Evolutionary conservation across 1,140 invertebrate species (phyloP).

Genomic region (Drosophila orena): DNA sequence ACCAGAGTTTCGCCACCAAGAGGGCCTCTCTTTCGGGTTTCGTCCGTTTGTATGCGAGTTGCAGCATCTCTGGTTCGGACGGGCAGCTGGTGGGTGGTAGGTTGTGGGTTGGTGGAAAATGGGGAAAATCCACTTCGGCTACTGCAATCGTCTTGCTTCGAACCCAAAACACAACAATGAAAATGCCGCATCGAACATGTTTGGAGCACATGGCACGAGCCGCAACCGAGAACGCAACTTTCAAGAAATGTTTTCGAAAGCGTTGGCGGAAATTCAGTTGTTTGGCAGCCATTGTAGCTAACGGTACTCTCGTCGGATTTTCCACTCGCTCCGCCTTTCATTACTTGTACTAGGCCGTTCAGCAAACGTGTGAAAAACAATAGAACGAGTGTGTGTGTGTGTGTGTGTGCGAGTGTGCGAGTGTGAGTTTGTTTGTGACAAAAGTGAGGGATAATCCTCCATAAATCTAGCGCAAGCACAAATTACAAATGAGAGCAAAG

Average conservation of each 20-base stretch:
- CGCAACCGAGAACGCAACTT: slow-evolving; percentile 32
- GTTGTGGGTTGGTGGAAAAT: neutral
- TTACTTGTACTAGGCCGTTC: slow-evolving; percentile 18
- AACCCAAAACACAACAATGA: slow-evolving; percentile 77
- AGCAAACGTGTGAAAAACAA: slow-evolving; percentile 53
- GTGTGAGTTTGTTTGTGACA: slow-evolving; percentile 37
- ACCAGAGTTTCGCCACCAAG: slow-evolving; percentile 15
- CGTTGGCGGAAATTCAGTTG: slow-evolving; percentile 58
- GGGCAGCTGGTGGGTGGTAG: neutral
- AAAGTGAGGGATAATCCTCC: slow-evolving; percentile 33
- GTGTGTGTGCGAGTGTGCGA: slow-evolving; percentile 17
- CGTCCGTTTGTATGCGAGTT: slow-evolving; percentile 53
- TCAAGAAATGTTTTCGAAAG: slow-evolving; percentile 39
- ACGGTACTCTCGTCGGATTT: slow-evolving; percentile 59
- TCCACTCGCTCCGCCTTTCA: slow-evolving; percentile 1
- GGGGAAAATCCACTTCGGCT: slow-evolving; percentile 9
- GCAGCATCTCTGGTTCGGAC: slow-evolving; percentile 23
- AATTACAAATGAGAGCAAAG: slow-evolving; percentile 39
- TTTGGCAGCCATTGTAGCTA: slow-evolving; percentile 71
- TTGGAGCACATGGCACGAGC: slow-evolving; percentile 70
- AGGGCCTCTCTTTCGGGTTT: slow-evolving; percentile 12
- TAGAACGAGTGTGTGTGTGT: slow-evolving; percentile 7
- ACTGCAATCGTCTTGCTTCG: slow-evolving; percentile 37
- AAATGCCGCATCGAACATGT: slow-evolving; percentile 64
- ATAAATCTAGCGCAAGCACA: slow-evolving; percentile 38